A percentile compares a stretch with the other conserved stretches of the same genome.
phyloP scores from a whole-genome alignment of 2,797 vertebrate genomes.

The Falco berigora region DNA sequence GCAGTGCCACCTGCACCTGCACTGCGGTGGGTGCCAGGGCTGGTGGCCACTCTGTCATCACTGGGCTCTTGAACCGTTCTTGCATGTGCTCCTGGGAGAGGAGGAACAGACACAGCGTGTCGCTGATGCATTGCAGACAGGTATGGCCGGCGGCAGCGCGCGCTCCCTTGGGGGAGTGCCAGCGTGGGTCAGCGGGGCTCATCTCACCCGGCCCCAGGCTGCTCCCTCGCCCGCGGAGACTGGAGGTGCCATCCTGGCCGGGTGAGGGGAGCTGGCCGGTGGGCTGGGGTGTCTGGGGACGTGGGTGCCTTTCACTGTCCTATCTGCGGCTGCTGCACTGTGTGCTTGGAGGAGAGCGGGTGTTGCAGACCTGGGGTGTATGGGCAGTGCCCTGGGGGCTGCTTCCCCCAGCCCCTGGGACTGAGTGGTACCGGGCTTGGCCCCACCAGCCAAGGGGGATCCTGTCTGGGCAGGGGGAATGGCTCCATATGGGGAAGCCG shows the following conservation, averaged over 20 bases:
- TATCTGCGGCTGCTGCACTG: not conserved
- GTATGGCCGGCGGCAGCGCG: rapidly evolving
- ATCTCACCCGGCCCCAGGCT: not conserved
- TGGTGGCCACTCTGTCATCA: rapidly evolving
- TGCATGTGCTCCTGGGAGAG: rapidly evolving
- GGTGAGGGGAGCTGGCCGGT: not conserved
- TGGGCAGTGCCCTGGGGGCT: not conserved
- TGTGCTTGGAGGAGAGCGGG: rapidly evolving
- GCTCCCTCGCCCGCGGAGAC: rapidly evolving
- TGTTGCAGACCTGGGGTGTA: not conserved
- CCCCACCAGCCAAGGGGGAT: not conserved
- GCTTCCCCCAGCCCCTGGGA: not conserved
- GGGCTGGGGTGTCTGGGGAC: too few relatives aligned
- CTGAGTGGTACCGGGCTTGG: rapidly evolving
- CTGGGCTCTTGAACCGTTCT: not conserved
- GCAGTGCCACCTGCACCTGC: not conserved
- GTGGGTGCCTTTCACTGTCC: not conserved
- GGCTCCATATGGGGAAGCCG: not conserved
- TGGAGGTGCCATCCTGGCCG: not conserved
- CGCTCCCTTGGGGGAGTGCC: not conserved
- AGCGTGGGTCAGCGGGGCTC: not conserved
- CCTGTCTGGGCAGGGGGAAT: not conserved
- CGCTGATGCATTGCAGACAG: not conserved
- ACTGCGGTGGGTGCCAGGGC: not conserved
- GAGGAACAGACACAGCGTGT: not conserved